phyloP scores from a whole-genome alignment of 2,888 invertebrate species.

The Sesia bembeciformis region DNA sequence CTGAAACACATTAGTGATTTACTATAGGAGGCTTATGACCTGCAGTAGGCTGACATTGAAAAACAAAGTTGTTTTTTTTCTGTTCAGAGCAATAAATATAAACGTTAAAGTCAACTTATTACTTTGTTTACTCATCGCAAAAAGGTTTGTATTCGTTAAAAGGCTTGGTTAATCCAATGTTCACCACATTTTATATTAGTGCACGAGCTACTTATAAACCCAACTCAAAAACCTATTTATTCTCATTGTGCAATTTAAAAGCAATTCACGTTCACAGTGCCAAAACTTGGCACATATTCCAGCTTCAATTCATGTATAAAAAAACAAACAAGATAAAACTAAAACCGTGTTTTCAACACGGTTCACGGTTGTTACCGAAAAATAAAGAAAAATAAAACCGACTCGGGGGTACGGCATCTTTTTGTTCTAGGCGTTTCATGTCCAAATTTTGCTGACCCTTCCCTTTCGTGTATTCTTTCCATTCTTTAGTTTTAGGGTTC shows the following conservation, averaged over 20 bases:
- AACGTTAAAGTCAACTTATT: too few species aligned
- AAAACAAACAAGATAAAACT: not conserved
- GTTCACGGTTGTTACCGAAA: not conserved
- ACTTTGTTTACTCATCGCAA: too few species aligned
- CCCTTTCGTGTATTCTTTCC: constrained; percentile 3
- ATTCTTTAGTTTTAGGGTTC: constrained; percentile 9
- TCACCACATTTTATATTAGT: too few species aligned
- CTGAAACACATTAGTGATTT: too few species aligned
- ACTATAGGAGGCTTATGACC: too few species aligned
- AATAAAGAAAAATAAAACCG: not conserved
- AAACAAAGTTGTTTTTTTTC: too few species aligned
- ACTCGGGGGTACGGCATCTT: constrained; percentile 14
- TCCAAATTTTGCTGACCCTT: constrained; percentile 3
- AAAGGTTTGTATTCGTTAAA: too few species aligned
- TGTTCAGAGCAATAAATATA: too few species aligned
- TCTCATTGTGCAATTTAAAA: not conserved
- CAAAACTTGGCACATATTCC: not conserved
- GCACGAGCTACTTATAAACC: too few species aligned
- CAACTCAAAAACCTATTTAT: too few species aligned
- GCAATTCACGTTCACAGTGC: not conserved
- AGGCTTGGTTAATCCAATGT: too few species aligned
- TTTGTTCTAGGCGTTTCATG: constrained; percentile 23
- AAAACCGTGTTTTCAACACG: not conserved
- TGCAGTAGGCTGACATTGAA: too few species aligned
- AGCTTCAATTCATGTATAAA: not conserved